phyloP scores from a whole-genome alignment of 2,888 invertebrate species.

The Sesamia inferens region DNA sequence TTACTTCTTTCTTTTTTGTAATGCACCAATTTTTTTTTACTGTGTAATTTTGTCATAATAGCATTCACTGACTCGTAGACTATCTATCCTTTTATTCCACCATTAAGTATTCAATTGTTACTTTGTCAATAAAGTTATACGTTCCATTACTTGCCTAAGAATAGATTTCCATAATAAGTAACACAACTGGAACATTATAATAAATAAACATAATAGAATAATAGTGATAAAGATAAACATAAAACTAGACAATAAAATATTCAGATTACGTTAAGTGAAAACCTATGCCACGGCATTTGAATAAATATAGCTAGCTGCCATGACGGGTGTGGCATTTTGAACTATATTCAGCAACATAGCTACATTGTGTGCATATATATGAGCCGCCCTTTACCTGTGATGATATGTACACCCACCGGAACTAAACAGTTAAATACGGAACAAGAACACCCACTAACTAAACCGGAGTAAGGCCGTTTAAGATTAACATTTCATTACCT shows the following conservation, averaged over 20 bases:
- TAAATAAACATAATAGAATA: not conserved
- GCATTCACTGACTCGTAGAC: not conserved
- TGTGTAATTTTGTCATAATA: not conserved
- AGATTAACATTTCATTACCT: constrained; percentile 77
- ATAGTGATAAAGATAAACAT: constrained; percentile 37
- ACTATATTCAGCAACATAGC: constrained; percentile 55
- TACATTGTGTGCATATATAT: constrained; percentile 82
- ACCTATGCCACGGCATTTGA: constrained; percentile 38
- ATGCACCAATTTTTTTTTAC: not conserved
- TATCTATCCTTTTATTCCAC: not conserved
- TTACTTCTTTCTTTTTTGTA: constrained; percentile 3
- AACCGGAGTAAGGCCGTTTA: constrained; percentile 81
- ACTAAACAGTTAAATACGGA: constrained; percentile 72
- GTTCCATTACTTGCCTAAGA: not conserved
- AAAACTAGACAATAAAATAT: constrained; percentile 46
- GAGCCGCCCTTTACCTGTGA: constrained; percentile 72
- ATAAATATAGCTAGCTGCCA: constrained; percentile 28
- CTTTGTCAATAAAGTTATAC: not conserved
- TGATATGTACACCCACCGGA: constrained; percentile 81
- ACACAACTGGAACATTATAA: constrained; percentile 29
- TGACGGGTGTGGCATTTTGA: constrained; percentile 73
- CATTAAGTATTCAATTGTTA: constrained; percentile 1
- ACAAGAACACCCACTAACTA: constrained; percentile 77
- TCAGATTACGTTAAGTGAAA: constrained; percentile 44
- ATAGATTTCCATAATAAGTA: constrained; percentile 13